Evolutionary conservation across 2,888 invertebrate species (phyloP), one percentile per base, ranked within the genome.

Genomic region (Luperina testacea): DNA sequence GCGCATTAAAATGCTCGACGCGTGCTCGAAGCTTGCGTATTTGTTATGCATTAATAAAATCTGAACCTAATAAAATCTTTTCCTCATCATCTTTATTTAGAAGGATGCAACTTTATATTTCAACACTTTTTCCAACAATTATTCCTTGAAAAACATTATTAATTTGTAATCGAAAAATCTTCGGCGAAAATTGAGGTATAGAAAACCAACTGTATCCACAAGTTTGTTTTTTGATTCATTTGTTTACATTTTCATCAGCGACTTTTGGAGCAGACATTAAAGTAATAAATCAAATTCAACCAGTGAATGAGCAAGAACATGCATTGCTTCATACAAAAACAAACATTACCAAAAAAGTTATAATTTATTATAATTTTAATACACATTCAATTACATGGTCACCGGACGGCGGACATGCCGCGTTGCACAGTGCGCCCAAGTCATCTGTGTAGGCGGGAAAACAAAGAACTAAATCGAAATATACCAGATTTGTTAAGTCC

Each of bases 301-400:
- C 27, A 78, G 13, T 51, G 57, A 75, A 81, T 64, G 64, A 81
- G 61, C 48, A 75, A 45, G 20, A 61, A 9, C 57, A 73, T 69
- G 63, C 64, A 65, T 85, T 81, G 57, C 81, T 57, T 69, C 45
- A 70, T n/a, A 63, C 32, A 42, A 65, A 9, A 67, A 84, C 72
- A 72, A 71, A 83, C 68, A 65, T 32, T 32, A 77, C 59, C 48
- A 72, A 78, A 74, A 77, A 65, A 59, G 11, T 59, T 67, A 63
- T 75, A 75, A 74, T 83, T 72, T 72, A 77, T 77, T 70, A 75
- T 74, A 59, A 75, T 72, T 64, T 74, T 63, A 77, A 83, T 85
- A 72, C 75, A 65, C 78, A 80, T 85, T 83, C 81, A 78, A 85
- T 87, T 80, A 80, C 81, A 83, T 72, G 83, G 83, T 72, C 85